A percentile compares a stretch with the other conserved stretches of the same genome.
Conservation (phyloP, 1,140 invertebrate genomes). For the Cryptotermes secundus region DNA sequence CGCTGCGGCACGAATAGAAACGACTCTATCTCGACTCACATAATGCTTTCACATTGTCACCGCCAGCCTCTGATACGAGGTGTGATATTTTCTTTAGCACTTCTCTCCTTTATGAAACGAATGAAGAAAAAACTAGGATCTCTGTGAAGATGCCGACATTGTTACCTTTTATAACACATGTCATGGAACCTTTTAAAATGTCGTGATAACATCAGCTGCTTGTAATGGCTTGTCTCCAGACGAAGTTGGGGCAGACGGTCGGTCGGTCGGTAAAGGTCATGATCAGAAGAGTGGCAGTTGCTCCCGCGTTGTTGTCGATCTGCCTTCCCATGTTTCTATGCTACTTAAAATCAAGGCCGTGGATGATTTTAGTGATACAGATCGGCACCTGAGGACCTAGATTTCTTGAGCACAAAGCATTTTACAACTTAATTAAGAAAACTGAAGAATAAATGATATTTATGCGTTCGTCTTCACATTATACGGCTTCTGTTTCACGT, state of each 20-base stretch:
- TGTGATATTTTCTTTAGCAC: conserved; percentile 14
- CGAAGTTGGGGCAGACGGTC: neutral
- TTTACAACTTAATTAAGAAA: no score
- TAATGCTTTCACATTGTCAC: conserved; percentile 7
- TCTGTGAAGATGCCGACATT: neutral
- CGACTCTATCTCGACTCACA: neutral
- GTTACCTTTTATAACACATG: conserved; percentile 13
- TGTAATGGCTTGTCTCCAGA: conserved; percentile 15
- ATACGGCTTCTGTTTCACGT: no score
- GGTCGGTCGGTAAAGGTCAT: neutral
- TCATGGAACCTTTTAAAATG: conserved; percentile 29
- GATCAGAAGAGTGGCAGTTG: neutral
- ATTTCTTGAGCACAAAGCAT: no score
- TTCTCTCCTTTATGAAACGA: conserved; percentile 6
- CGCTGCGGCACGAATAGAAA: no score
- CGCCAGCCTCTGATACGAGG: neutral
- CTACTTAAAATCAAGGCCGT: neutral
- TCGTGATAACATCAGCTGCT: conserved; percentile 13
- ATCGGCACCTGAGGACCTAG: no score
- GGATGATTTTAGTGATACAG: neutral
- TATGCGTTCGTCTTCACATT: no score
- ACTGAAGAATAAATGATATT: no score
- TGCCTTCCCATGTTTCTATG: neutral
- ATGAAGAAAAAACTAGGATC: neutral
- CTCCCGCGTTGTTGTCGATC: neutral